These are phyloP conservation scores for Acanthopagrus latus DNA, from an alignment of 2,797 vertebrate species.

Conservation along the genomic window DNA sequence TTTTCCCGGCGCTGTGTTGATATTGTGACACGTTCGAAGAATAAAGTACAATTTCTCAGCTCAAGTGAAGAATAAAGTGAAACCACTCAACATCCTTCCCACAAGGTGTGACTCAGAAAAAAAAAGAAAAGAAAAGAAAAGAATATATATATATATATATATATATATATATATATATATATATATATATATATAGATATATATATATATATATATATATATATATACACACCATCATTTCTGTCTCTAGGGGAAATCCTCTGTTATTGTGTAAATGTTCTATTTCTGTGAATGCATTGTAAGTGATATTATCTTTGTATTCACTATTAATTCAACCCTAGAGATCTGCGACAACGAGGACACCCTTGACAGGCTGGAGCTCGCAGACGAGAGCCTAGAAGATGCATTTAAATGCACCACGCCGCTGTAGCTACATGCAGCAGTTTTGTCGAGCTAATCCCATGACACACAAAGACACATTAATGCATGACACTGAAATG, in stretches of 20 bases:
- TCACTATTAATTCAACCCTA: conserved; percentile 17
- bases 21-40: not conserved
- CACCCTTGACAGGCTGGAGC: conserved; percentile 13
- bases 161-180: no score
- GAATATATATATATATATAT: no score
- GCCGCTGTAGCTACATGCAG: conserved; percentile 30
- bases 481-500: conserved; percentile 23
- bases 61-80: not conserved
- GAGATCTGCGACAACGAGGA: conserved; percentile 14
- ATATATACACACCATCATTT: not conserved
- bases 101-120: conserved; percentile 6
- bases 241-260: conserved; percentile 2
- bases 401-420: conserved; percentile 42
- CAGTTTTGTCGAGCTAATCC: conserved; percentile 56
- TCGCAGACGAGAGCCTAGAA: not conserved
- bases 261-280: conserved; percentile 20
- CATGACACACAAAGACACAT: conserved; percentile 37
- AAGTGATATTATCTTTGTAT: conserved; percentile 22
- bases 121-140: not conserved
- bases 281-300: conserved; percentile 12
- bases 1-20: not conserved
- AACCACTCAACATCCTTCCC: conserved; percentile 6
- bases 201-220: no score
- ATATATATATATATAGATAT: no score
- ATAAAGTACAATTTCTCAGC: not conserved